Percentiles rank a stretch among this genome's conserved stretches.
These are phyloP conservation scores for Drosophila limbata DNA, from an alignment of 2,888 invertebrate genomes.

Conservation along the genomic window DNA sequence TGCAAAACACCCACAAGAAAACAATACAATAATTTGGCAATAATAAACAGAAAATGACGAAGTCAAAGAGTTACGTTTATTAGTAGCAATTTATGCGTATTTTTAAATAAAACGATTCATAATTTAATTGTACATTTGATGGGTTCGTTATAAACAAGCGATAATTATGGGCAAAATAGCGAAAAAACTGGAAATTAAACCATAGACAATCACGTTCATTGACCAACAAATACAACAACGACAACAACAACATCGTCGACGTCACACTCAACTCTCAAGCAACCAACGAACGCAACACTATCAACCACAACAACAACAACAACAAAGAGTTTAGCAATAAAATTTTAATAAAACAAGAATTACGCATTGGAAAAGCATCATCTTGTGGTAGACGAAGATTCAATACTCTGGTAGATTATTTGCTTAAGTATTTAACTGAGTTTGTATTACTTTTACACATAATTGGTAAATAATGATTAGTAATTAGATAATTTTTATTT, in stretches of 20 bases:
- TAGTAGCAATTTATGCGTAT: constrained; percentile 53
- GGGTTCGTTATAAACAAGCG: constrained; percentile 38
- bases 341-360: constrained; percentile 19
- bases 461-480: too few relatives aligned
- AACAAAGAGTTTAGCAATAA: constrained; percentile 21
- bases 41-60: constrained; percentile 17
- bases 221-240: constrained; percentile 61
- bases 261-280: constrained; percentile 55
- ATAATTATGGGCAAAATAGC: constrained; percentile 28
- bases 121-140: constrained; percentile 57
- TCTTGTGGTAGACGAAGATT: neutral
- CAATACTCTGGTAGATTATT: neutral
- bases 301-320: constrained; percentile 32
- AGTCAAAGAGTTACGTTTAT: constrained; percentile 36
- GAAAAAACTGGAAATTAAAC: constrained; percentile 51
- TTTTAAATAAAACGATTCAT: constrained; percentile 56
- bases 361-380: constrained; percentile 3
- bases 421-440: too few relatives aligned
- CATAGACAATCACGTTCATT: constrained; percentile 73
- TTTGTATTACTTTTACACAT: too few relatives aligned
- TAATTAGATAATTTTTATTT: too few relatives aligned
- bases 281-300: constrained; percentile 19
- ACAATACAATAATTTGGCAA: constrained; percentile 30
- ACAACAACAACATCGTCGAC: constrained; percentile 39
- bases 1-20: constrained; percentile 34